Conservation (phyloP, 2,113 vertebrate genomes). For the Heteronetta atricapilla region DNA sequence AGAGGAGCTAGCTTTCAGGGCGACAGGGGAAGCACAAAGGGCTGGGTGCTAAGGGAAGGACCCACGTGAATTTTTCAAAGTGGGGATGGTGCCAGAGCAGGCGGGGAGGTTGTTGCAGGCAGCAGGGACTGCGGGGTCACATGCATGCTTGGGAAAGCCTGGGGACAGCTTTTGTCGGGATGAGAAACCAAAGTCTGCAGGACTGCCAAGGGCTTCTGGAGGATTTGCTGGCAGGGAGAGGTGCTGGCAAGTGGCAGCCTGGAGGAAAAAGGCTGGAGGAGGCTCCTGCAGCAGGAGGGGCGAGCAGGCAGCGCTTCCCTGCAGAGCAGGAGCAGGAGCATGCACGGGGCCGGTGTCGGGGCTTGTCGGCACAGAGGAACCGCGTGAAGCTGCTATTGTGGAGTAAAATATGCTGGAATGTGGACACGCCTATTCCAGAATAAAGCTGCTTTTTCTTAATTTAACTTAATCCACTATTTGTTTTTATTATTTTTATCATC, state of each 20-base stretch:
- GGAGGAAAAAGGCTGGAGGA: background rate
- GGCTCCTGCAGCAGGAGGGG: background rate
- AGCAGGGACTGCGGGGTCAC: background rate
- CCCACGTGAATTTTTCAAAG: background rate
- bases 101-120: fast-evolving
- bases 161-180: background rate
- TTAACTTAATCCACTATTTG: slow-evolving; percentile 75
- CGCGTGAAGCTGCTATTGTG: slow-evolving; percentile 64
- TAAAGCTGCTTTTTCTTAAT: slow-evolving; percentile 72
- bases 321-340: background rate
- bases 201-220: background rate
- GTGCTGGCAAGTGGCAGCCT: background rate
- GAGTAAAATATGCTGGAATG: slow-evolving; percentile 73
- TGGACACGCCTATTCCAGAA: slow-evolving; percentile 63
- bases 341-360: background rate
- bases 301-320: slow-evolving; percentile 18
- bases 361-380: slow-evolving; percentile 53
- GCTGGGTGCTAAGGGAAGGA: background rate
- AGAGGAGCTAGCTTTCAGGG: background rate
- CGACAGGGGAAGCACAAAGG: background rate
- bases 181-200: background rate
- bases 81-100: background rate
- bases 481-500: slow-evolving; percentile 75
- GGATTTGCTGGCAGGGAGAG: background rate
- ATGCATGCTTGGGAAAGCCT: background rate